These are phyloP conservation scores for Apodemus speciosus DNA, from an alignment of 2,113 vertebrate genomes.

Conservation along the genomic window DNA sequence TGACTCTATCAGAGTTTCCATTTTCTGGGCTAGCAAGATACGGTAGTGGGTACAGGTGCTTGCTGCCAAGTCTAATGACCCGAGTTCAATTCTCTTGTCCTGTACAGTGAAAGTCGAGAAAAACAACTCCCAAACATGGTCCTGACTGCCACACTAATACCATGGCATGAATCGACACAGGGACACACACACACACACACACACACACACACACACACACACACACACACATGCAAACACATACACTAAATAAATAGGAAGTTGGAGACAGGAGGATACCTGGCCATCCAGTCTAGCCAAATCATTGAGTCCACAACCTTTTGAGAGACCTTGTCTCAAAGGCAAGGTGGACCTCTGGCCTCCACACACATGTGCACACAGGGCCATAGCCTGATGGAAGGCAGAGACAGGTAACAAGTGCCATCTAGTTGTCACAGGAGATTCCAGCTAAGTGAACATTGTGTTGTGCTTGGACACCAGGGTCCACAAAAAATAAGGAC, in stretches of 20 bases:
- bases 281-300: not conserved
- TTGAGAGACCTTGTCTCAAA: not conserved
- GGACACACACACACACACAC: not conserved
- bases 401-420: not conserved
- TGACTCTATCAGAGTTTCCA: not conserved
- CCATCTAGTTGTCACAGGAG: fast-evolving
- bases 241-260: not conserved
- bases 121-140: not conserved
- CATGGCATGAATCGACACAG: not conserved
- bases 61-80: not conserved
- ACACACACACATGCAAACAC: not conserved
- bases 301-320: too few species aligned
- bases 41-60: not conserved
- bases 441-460: fast-evolving
- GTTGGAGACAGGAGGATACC: not conserved
- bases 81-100: not conserved
- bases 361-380: not conserved
- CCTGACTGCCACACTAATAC: not conserved
- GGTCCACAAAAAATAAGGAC: not conserved
- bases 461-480: not conserved
- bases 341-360: not conserved
- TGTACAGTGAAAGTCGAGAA: too few species aligned
- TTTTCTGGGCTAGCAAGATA: not conserved
- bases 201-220: too few species aligned
- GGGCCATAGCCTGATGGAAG: not conserved